Percentiles rank a stretch among this genome's conserved stretches.
phyloP scores from a whole-genome alignment of 2,113 vertebrate genomes.

The Alligator mississippiensis region DNA sequence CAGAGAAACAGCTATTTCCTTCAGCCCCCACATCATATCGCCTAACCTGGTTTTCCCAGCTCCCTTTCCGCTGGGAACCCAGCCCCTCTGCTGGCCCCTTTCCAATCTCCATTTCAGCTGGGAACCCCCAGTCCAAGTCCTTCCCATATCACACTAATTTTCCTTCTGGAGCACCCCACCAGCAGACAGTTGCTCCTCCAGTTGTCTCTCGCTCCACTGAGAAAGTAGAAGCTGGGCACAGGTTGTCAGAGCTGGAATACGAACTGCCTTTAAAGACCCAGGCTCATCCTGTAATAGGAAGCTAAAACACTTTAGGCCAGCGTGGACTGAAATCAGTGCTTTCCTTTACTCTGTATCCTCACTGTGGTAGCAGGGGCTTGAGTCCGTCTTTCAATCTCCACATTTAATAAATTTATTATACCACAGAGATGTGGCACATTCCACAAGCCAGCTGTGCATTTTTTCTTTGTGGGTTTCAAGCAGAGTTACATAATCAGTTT shows the following conservation, averaged over 20 bases:
- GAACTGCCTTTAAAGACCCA: not conserved
- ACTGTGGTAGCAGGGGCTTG: not conserved
- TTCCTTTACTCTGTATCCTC: not conserved
- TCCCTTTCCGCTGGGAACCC: not conserved
- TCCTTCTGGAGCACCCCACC: not conserved
- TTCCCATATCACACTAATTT: not conserved
- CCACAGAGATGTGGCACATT: not conserved
- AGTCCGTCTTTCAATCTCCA: not conserved
- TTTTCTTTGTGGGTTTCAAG: not conserved
- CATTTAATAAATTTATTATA: not conserved
- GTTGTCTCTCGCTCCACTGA: not conserved
- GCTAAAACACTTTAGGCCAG: not conserved
- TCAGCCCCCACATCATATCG: not conserved
- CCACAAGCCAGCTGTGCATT: not conserved
- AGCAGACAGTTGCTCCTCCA: not conserved
- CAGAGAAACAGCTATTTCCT: not conserved
- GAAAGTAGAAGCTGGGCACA: not conserved
- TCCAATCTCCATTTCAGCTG: rapidly evolving
- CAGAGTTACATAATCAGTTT: not conserved
- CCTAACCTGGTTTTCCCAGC: not conserved
- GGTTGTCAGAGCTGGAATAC: not conserved
- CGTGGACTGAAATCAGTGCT: not conserved
- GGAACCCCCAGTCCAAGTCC: not conserved
- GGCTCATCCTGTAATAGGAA: not conserved
- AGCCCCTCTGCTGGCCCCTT: not conserved